These are phyloP conservation scores for Enteromius afrohamiltoni DNA, from an alignment of 2,797 vertebrate species.

Conservation along the genomic window DNA sequence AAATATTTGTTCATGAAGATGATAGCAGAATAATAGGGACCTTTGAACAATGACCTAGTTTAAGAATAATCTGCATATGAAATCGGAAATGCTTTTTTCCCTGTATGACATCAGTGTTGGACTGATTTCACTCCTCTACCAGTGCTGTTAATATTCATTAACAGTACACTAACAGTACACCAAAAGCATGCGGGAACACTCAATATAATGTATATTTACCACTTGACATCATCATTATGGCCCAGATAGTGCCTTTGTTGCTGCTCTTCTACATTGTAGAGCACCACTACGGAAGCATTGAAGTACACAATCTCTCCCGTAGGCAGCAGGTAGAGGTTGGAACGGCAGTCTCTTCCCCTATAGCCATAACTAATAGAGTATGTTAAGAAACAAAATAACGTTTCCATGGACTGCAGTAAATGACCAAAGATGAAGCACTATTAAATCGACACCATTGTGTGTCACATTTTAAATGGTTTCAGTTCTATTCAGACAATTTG, in stretches of 20 bases:
- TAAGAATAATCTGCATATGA: background rate
- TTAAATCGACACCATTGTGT: background rate
- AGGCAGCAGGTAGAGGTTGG: slow-evolving; percentile 90
- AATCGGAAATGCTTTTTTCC: background rate
- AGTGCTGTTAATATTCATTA: background rate
- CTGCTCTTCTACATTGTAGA: slow-evolving; percentile 89
- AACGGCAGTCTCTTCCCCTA: slow-evolving; percentile 88
- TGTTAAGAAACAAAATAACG: slow-evolving; percentile 65
- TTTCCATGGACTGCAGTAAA: background rate
- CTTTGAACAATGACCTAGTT: slow-evolving; percentile 29
- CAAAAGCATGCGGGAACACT: background rate
- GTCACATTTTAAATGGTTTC: background rate
- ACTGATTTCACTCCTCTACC: background rate
- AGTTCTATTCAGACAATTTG: background rate
- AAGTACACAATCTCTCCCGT: slow-evolving; percentile 94
- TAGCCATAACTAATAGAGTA: slow-evolving; percentile 84
- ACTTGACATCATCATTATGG: slow-evolving; percentile 93
- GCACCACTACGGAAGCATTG: slow-evolving; percentile 88
- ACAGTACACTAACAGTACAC: background rate
- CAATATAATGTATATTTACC: slow-evolving; percentile 73
- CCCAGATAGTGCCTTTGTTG: slow-evolving; percentile 92
- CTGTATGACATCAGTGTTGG: background rate
- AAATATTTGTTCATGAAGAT: background rate
- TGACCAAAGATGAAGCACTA: background rate
- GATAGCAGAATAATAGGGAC: slow-evolving; percentile 5